phyloP scores from a whole-genome alignment of 2,888 invertebrate species.

The Notodonta dromedarius region DNA sequence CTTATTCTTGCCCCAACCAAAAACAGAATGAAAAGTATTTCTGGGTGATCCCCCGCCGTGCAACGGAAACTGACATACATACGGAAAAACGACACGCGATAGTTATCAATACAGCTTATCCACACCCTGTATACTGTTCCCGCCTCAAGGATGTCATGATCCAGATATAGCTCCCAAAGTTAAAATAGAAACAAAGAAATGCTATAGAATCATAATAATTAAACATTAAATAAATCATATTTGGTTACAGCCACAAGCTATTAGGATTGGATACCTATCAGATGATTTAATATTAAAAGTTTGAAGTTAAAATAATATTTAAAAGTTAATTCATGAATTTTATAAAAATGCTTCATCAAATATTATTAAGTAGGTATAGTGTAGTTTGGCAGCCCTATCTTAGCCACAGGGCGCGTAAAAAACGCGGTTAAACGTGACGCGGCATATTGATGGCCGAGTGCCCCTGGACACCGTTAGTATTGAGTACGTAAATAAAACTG shows the following conservation, averaged over 20 bases:
- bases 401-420: conserved; percentile 51
- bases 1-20: neutral
- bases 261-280: too few relatives aligned
- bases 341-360: neutral
- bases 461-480: conserved; percentile 34
- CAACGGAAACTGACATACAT: conserved; percentile 59
- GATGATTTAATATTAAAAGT: too few relatives aligned
- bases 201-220: too few relatives aligned
- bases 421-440: conserved; percentile 52
- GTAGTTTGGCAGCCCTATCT: conserved; percentile 29
- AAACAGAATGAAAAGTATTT: neutral
- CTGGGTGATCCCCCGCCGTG: conserved; percentile 53
- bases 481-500: conserved; percentile 35
- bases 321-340: too few relatives aligned
- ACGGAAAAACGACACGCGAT: conserved; percentile 54
- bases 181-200: too few relatives aligned
- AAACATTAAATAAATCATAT: too few relatives aligned
- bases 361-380: neutral
- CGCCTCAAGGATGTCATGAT: conserved; percentile 27
- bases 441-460: conserved; percentile 56
- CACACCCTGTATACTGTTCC: conserved; percentile 42
- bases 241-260: too few relatives aligned
- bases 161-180: neutral
- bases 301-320: too few relatives aligned
- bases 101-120: conserved; percentile 76